Percentiles rank a stretch among this genome's conserved stretches.
Evolutionary conservation across 2,888 invertebrate species (phyloP).

Genomic region (Ceriagrion tenellum): DNA sequence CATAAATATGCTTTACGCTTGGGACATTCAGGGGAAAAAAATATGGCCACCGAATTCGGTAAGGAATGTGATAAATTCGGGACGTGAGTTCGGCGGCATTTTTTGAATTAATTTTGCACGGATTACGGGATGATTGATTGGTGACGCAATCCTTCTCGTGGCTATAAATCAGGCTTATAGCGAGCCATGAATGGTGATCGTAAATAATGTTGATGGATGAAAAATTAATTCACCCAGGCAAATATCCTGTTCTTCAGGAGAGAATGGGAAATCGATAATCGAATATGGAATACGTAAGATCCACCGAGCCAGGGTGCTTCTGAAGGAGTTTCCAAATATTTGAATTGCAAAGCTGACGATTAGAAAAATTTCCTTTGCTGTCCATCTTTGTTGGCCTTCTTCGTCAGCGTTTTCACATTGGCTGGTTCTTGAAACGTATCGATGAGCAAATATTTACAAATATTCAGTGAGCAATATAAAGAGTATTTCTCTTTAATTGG

Average conservation of each 20-base stretch:
- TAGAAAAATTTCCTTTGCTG: neutral
- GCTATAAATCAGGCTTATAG: slow-evolving; percentile 16
- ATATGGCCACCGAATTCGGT: neutral
- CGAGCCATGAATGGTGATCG: neutral
- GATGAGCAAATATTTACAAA: too few species aligned
- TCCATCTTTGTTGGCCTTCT: too few species aligned
- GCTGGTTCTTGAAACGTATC: too few species aligned
- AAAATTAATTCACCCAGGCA: slow-evolving; percentile 33
- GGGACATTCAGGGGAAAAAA: neutral
- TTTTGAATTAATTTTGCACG: neutral
- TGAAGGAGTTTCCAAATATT: neutral
- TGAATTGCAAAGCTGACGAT: neutral
- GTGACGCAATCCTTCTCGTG: neutral
- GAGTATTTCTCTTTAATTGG: too few species aligned
- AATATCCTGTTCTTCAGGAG: neutral
- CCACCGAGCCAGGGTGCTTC: neutral
- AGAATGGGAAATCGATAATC: neutral
- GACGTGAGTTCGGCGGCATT: neutral
- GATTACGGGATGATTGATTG: slow-evolving; percentile 32
- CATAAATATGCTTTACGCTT: neutral
- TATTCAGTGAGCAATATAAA: too few species aligned
- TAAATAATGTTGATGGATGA: slow-evolving; percentile 20
- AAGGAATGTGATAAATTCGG: neutral
- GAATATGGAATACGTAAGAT: neutral
- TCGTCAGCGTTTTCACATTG: too few species aligned